Percentiles rank a stretch among this genome's conserved stretches.
phyloP scores from a whole-genome alignment of 2,797 vertebrate species.

The Neostethus bicornis region DNA sequence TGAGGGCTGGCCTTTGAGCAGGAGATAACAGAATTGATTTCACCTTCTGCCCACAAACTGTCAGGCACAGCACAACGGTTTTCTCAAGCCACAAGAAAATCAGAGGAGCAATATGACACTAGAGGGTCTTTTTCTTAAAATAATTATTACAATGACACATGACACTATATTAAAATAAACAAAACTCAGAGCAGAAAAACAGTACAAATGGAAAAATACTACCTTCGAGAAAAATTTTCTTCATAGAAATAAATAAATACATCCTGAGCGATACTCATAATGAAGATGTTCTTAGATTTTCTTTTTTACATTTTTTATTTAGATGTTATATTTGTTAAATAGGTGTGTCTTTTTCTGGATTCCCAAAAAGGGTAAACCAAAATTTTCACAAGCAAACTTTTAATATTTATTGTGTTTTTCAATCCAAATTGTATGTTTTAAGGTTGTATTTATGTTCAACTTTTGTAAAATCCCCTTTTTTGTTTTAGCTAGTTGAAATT shows the following conservation, averaged over 20 bases:
- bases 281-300: too few relatives aligned
- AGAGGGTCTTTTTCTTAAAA: constrained; percentile 1
- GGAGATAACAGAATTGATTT: constrained; percentile 38
- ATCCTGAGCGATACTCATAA: too few relatives aligned
- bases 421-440: neutral
- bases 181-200: neutral
- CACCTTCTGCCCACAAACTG: constrained; percentile 23
- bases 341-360: too few relatives aligned
- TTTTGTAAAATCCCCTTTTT: too few relatives aligned
- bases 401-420: neutral
- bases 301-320: too few relatives aligned
- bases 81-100: constrained; percentile 17
- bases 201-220: too few relatives aligned
- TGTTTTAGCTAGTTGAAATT: neutral
- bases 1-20: constrained; percentile 5
- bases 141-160: neutral
- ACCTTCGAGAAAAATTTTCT: too few relatives aligned
- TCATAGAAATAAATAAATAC: too few relatives aligned
- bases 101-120: neutral
- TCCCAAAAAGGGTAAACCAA: too few relatives aligned
- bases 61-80: constrained; percentile 12
- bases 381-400: neutral
- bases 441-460: neutral
- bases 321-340: too few relatives aligned
- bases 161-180: neutral